Percentiles rank a stretch among this genome's conserved stretches.
These are phyloP conservation scores for Syrista parreyssii DNA, from an alignment of 2,888 invertebrate genomes.

Conservation along the genomic window DNA sequence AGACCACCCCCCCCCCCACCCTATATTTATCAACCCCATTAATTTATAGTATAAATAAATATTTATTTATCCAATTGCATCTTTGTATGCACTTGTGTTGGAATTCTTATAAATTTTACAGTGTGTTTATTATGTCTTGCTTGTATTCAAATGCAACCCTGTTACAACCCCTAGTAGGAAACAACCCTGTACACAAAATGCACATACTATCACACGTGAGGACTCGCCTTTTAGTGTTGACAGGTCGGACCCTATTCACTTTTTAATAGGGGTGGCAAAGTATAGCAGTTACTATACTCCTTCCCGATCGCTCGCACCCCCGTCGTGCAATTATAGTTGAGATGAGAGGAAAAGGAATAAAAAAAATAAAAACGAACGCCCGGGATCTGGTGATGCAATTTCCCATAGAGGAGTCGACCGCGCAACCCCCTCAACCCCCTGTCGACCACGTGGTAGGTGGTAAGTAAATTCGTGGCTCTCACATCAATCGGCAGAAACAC, in stretches of 20 bases:
- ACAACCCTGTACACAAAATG: no score
- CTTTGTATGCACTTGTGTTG: not conserved
- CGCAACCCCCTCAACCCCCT: not conserved
- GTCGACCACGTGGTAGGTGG: conserved; percentile 16
- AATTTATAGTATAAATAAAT: not conserved
- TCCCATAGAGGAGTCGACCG: not conserved
- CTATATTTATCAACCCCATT: not conserved
- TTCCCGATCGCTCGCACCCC: not conserved
- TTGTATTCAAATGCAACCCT: no score
- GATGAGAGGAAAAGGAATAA: not conserved
- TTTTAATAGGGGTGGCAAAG: not conserved
- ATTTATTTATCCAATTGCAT: not conserved
- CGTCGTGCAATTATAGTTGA: not conserved
- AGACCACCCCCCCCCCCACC: not conserved
- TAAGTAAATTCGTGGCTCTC: conserved; percentile 39
- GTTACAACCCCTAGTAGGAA: no score
- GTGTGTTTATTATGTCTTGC: no score
- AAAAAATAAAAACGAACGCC: not conserved
- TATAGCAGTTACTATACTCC: not conserved
- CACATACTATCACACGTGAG: no score
- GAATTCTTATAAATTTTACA: not conserved
- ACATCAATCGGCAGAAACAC: conserved; percentile 29
- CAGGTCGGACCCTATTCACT: not conserved
- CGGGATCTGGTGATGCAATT: not conserved
- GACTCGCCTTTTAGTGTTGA: not conserved